These are phyloP conservation scores for Sander lucioperca DNA, from an alignment of 2,113 vertebrate species.

Conservation along the genomic window DNA sequence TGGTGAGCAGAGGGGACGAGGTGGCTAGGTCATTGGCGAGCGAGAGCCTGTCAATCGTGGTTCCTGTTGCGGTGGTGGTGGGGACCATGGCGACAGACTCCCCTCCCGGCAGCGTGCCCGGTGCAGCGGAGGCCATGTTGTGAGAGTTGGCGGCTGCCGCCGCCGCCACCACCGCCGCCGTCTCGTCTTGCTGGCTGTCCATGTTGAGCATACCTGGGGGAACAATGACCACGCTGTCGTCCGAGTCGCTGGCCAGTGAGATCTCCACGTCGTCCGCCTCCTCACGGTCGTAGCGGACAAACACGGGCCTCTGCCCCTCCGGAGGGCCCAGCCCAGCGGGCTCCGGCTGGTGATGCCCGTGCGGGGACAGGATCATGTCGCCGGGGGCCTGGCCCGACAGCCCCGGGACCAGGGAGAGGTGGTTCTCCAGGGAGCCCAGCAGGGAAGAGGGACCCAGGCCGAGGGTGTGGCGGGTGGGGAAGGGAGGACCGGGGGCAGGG, in stretches of 20 bases:
- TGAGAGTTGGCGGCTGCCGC: slow-evolving; percentile 21
- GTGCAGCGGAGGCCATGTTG: slow-evolving; percentile 26
- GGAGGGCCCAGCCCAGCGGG: slow-evolving; percentile 77
- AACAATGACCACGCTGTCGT: slow-evolving; percentile 93
- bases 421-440: slow-evolving; percentile 84
- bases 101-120: slow-evolving; percentile 50
- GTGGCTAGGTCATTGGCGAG: slow-evolving; percentile 76
- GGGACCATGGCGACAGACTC: slow-evolving; percentile 64
- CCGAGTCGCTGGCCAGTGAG: slow-evolving; percentile 91
- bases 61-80: slow-evolving; percentile 37
- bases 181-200: slow-evolving; percentile 71
- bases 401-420: slow-evolving; percentile 78
- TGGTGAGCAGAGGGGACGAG: slow-evolving; percentile 69
- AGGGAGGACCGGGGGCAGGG: slow-evolving; percentile 67
- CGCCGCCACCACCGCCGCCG: background rate
- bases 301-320: slow-evolving; percentile 87
- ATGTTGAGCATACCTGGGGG: slow-evolving; percentile 86
- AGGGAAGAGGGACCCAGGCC: slow-evolving; percentile 75
- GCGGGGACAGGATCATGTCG: slow-evolving; percentile 78
- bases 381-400: slow-evolving; percentile 70
- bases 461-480: slow-evolving; percentile 77
- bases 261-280: slow-evolving; percentile 91
- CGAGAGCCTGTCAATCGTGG: slow-evolving; percentile 53
- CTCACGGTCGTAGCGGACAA: slow-evolving; percentile 92
- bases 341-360: slow-evolving; percentile 72